Conservation (phyloP, 2,797 vertebrate genomes). For the Zalophus californianus region DNA sequence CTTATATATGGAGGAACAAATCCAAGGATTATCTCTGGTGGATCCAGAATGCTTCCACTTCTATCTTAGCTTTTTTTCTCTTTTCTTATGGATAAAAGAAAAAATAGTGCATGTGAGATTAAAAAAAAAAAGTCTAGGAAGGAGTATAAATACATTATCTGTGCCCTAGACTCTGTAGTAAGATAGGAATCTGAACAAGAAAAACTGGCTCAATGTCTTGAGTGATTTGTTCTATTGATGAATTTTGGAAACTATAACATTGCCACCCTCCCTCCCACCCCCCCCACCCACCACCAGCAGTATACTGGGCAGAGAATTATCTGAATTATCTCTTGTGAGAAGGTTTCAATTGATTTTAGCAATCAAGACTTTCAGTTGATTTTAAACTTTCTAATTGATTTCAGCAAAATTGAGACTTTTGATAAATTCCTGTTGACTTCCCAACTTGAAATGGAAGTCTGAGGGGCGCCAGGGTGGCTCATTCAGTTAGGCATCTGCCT, state of each 20-base stretch:
- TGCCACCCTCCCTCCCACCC: not conserved
- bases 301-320: conserved; percentile 32
- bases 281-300: not conserved
- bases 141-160: not conserved
- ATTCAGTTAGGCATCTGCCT: no score
- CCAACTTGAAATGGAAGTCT: conserved; percentile 26
- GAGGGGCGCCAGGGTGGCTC: not conserved
- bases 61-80: not conserved
- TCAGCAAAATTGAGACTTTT: conserved; percentile 28
- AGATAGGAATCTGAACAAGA: not conserved
- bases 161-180: not conserved
- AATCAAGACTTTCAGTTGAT: not conserved
- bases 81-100: not conserved
- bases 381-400: conserved; percentile 39
- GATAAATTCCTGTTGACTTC: conserved; percentile 14
- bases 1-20: not conserved
- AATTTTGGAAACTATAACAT: conserved; percentile 31
- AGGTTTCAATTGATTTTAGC: conserved; percentile 15
- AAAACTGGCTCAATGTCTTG: conserved; percentile 18
- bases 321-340: not conserved
- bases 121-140: not conserved
- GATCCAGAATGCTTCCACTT: not conserved
- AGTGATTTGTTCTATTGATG: not conserved
- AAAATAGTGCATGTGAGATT: not conserved
- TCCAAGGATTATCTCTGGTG: not conserved